Conservation (phyloP, 1,140 invertebrate species). For the Cotesia glomerata region DNA sequence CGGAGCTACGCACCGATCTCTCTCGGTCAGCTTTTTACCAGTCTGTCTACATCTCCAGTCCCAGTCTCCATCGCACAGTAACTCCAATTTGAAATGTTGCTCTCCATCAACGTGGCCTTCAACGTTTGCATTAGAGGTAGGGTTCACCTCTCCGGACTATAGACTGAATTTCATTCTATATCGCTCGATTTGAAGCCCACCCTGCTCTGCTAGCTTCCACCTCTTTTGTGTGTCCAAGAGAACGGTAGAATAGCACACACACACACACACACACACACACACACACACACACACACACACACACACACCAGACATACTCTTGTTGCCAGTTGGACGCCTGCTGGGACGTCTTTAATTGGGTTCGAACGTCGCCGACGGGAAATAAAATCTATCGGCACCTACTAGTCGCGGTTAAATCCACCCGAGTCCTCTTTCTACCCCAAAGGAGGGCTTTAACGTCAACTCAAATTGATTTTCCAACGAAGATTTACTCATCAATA, state of each 20-base stretch:
- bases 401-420: too few species aligned
- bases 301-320: too few species aligned
- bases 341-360: conserved; percentile 63
- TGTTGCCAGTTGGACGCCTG: conserved; percentile 42
- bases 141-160: background rate
- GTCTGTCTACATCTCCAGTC: conserved; percentile 22
- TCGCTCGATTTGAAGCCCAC: too few species aligned
- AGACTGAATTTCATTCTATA: background rate
- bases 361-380: conserved; percentile 49
- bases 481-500: background rate
- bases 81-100: background rate
- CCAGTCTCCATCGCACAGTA: conserved; percentile 43
- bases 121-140: too few species aligned
- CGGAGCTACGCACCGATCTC: conserved; percentile 38
- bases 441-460: background rate
- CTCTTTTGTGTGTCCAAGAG: background rate
- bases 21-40: conserved; percentile 16
- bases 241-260: conserved; percentile 1
- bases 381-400: conserved; percentile 48
- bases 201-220: too few species aligned
- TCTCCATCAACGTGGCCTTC: too few species aligned
- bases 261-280: too few species aligned
- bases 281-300: too few species aligned
- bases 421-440: background rate
- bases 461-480: background rate